Evolutionary conservation across 2,797 vertebrate species (phyloP), one percentile per base, ranked within the genome.

Genomic region (Tangara arthus): DNA sequence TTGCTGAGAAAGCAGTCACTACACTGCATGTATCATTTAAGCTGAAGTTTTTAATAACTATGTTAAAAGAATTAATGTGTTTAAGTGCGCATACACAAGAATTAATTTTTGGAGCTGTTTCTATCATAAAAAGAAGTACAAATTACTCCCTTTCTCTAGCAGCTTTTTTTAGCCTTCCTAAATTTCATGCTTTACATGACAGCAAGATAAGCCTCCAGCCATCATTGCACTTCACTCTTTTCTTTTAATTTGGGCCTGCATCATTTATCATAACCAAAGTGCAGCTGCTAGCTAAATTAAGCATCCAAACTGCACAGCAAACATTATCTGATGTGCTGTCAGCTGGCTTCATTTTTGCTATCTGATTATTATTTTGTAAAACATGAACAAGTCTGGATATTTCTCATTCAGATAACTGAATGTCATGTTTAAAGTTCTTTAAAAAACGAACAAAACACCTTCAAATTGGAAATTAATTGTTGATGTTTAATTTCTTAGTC

Each of bases 261-360:
- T 86, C 53, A 86, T 87, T 92, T 89, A 91, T 60, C 42, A 32
- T 80, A 94, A 81, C 79, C 42, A 50, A 28, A 94, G 55, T 52
- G 65, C 68, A 91, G 65, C 76, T 87, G 76, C 83, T 91, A 92
- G 92, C 60, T 69, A 95, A 91, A 93, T 85, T 76, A 94, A 85
- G 57, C 83, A 85, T 52, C 37, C 50, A 75, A 61, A 71, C 64
- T 55, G 53, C 68, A 56, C 41, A 77, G 83, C 34, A 90, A 92
- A 93, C 35, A 30, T 82, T 84, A 92, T 70, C 59, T 90, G 77
- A 93, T 71, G 41, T 68, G 53, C 64, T 87, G 52, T 77, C 12
- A 3, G 56, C 57, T 75, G 61, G 49, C 65, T 90, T 89, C 71
- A 70, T 10, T 39, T 90, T 92, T 93, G 81, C 46, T 80, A 83